phyloP scores from a whole-genome alignment of 2,113 vertebrate genomes.

The Eupsittula cactorum region DNA sequence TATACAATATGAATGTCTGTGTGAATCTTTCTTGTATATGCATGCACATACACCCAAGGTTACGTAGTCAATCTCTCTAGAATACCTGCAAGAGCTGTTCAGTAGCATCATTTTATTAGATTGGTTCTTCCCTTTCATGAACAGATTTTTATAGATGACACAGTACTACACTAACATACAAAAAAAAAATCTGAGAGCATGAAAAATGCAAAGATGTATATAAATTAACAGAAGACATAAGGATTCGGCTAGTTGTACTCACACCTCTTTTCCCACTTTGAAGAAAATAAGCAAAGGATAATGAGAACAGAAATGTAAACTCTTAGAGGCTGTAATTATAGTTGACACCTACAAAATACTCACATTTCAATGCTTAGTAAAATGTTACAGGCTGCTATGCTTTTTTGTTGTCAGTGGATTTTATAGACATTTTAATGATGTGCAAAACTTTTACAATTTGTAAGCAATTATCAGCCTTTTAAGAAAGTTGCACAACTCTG shows the following conservation, averaged over 20 bases:
- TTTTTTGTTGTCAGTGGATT: neutral
- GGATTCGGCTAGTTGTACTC: neutral
- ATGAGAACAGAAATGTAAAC: neutral
- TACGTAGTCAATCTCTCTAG: neutral
- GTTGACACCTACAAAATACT: neutral
- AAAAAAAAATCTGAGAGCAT: neutral
- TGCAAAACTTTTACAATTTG: neutral
- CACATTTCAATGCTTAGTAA: neutral
- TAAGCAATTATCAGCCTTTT: neutral
- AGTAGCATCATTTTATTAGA: neutral
- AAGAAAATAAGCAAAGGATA: neutral
- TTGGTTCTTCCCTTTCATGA: neutral
- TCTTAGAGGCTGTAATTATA: neutral
- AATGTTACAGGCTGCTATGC: neutral
- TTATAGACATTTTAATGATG: neutral
- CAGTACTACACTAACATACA: neutral
- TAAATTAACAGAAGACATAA: neutral
- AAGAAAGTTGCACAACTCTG: neutral
- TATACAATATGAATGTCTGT: neutral
- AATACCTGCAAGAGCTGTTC: neutral
- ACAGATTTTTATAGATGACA: neutral
- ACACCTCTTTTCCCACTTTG: neutral
- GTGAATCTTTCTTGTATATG: neutral
- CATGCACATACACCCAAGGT: neutral
- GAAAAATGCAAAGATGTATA: neutral